Evolutionary conservation across 2,888 invertebrate genomes (phyloP).

Genomic region (Macrostomum cliftonense): DNA sequence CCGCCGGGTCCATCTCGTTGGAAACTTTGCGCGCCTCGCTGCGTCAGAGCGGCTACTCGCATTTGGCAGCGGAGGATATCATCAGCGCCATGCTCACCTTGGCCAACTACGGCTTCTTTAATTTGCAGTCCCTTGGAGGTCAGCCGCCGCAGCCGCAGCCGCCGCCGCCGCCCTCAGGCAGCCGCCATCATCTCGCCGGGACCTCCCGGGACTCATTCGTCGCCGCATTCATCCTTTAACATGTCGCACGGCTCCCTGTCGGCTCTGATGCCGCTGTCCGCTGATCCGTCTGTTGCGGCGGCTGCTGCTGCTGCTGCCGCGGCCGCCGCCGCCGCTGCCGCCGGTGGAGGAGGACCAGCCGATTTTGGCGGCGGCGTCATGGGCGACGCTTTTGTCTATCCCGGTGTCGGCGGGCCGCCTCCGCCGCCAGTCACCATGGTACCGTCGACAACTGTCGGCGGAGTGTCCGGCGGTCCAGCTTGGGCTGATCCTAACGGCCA

Average conservation of each 20-base stretch:
- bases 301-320: neutral
- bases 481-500: too few species aligned
- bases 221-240: too few species aligned
- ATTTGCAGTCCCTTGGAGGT: conserved; percentile 40
- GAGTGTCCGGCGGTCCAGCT: too few species aligned
- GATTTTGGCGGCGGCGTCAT: neutral
- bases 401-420: neutral
- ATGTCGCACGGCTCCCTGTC: too few species aligned
- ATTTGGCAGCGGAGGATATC: conserved; percentile 69
- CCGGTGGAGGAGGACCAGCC: neutral
- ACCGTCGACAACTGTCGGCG: neutral
- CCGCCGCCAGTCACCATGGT: neutral
- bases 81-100: conserved; percentile 71
- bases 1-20: neutral
- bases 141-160: neutral
- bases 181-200: too few species aligned
- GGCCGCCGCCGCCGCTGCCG: neutral
- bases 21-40: conserved; percentile 51
- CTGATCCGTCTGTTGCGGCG: too few species aligned
- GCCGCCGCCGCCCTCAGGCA: neutral
- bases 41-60: conserved; percentile 69
- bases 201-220: too few species aligned
- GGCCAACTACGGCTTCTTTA: conserved; percentile 74
- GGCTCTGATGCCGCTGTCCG: too few species aligned
- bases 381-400: neutral